Conservation (phyloP, 2,797 vertebrate genomes). For the Periparus ater region DNA sequence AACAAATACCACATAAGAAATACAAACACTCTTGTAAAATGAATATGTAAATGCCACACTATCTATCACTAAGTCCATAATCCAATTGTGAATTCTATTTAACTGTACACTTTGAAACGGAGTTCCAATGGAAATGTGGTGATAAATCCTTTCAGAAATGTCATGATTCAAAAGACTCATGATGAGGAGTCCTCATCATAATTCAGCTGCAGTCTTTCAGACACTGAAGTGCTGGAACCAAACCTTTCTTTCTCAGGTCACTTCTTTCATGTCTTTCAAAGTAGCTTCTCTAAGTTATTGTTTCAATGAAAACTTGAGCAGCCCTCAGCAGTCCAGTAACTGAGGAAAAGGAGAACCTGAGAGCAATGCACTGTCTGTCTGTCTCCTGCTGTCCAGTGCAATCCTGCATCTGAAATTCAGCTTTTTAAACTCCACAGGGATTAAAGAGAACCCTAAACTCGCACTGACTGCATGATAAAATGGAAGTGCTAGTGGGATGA, state of each 20-base stretch:
- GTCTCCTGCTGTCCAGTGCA: not conserved
- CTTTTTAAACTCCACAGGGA: not conserved
- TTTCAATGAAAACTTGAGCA: not conserved
- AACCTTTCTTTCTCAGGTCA: not conserved
- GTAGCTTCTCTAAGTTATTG: not conserved
- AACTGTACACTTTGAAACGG: not conserved
- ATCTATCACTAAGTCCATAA: not conserved
- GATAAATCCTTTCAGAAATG: not conserved
- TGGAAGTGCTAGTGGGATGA: not conserved
- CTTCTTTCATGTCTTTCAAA: not conserved
- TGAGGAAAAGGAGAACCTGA: not conserved
- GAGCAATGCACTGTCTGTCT: not conserved
- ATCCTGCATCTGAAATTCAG: not conserved
- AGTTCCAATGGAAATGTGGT: not conserved
- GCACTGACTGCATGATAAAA: not conserved
- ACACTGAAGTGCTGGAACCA: not conserved
- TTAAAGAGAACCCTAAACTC: not conserved
- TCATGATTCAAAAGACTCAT: not conserved
- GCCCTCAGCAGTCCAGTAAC: not conserved
- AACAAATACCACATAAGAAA: not conserved
- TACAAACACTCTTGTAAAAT: not conserved
- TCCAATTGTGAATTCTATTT: not conserved
- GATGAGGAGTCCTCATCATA: not conserved
- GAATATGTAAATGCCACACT: not conserved
- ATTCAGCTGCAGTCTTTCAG: not conserved